Percentiles rank a stretch among this genome's conserved stretches.
Evolutionary conservation across 2,888 invertebrate species (phyloP).

Genomic region (Caenorhabditis sp.): DNA sequence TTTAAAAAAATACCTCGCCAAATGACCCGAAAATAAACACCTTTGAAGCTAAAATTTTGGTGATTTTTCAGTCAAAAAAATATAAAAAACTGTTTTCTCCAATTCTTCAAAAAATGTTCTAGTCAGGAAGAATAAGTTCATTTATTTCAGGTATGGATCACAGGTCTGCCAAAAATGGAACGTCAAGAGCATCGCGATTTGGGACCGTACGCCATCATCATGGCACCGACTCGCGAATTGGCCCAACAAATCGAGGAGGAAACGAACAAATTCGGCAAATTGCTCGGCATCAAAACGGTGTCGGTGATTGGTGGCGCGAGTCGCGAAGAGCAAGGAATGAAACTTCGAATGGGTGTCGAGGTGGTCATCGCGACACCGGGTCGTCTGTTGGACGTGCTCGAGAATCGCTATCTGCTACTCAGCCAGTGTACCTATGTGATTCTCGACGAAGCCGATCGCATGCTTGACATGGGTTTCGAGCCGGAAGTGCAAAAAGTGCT

Average conservation of each 20-base stretch:
- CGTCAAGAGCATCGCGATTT: conserved; percentile 67
- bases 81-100: too few relatives aligned
- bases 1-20: too few relatives aligned
- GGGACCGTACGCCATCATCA: conserved; percentile 97
- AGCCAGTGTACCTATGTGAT: conserved; percentile 97
- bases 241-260: conserved; percentile 86
- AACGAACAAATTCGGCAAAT: conserved; percentile 93
- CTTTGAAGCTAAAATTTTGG: too few relatives aligned
- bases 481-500: conserved; percentile 90
- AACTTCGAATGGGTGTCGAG: conserved; percentile 88
- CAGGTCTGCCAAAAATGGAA: conserved; percentile 93
- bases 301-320: conserved; percentile 94
- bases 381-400: conserved; percentile 96
- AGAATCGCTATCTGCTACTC: conserved; percentile 94
- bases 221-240: conserved; percentile 88
- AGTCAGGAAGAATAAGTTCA: conserved; percentile 6
- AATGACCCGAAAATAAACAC: too few relatives aligned
- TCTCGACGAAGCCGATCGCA: conserved; percentile 86
- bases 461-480: conserved; percentile 99
- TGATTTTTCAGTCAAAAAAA: too few relatives aligned
- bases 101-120: not conserved
- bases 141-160: conserved; percentile 81
- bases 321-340: conserved; percentile 90
- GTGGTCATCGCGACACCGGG: conserved; percentile 98
- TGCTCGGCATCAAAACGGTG: conserved; percentile 86